phyloP scores from a whole-genome alignment of 2,888 invertebrate species.

The Sepiola atlantica region DNA sequence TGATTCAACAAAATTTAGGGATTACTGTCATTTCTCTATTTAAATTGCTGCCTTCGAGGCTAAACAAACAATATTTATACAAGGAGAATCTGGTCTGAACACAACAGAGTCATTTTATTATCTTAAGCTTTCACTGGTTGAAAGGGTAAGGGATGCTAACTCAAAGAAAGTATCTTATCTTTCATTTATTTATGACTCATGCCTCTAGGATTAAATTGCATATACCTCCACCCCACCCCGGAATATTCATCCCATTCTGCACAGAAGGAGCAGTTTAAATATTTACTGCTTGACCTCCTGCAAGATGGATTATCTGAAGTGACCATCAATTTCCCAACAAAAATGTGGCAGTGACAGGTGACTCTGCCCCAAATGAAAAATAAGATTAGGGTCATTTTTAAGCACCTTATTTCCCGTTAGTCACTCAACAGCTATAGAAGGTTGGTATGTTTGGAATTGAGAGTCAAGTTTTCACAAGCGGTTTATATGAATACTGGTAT shows the following conservation, averaged over 20 bases:
- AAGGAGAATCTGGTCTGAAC: background rate
- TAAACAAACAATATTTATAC: background rate
- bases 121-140: too few species aligned
- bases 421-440: background rate
- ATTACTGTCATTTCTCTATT: slow-evolving; percentile 18
- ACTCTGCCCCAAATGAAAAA: background rate
- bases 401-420: background rate
- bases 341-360: background rate
- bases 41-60: background rate
- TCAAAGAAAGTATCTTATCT: background rate
- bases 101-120: background rate
- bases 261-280: background rate
- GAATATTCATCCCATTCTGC: background rate
- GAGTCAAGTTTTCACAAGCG: background rate
- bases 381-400: background rate
- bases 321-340: background rate
- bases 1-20: background rate
- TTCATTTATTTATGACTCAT: background rate
- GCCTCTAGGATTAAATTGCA: background rate
- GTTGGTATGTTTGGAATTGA: background rate
- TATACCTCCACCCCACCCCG: background rate
- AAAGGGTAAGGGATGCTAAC: background rate
- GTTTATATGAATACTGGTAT: background rate
- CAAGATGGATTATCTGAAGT: background rate
- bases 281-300: background rate